Evolutionary conservation across 2,113 vertebrate genomes (phyloP).

Genomic region (Formicarius rufipectus): DNA sequence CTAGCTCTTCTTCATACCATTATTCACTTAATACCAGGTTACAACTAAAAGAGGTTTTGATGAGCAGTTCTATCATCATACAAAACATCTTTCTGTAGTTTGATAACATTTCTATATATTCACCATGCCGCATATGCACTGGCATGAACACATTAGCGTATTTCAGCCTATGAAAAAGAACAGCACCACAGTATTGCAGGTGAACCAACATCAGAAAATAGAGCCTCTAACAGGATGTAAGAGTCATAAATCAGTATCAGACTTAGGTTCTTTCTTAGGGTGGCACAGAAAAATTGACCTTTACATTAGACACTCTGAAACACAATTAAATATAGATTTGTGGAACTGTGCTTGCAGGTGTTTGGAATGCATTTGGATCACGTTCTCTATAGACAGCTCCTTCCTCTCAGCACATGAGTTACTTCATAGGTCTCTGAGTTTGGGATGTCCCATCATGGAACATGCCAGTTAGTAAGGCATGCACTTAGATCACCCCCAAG

Average conservation of each 20-base stretch:
- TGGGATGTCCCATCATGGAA: not conserved
- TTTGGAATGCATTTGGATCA: not conserved
- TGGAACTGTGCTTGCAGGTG: not conserved
- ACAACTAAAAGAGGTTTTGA: not conserved
- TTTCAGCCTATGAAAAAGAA: not conserved
- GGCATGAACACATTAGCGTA: not conserved
- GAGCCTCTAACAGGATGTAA: not conserved
- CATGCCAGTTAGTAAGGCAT: not conserved
- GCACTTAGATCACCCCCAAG: not conserved
- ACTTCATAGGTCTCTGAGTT: fast-evolving
- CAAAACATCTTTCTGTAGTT: not conserved
- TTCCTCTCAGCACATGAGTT: not conserved
- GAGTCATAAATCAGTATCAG: not conserved
- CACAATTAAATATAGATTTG: not conserved
- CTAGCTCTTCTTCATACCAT: not conserved
- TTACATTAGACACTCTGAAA: not conserved
- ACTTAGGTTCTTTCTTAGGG: not conserved
- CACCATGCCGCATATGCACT: not conserved
- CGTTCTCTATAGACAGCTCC: not conserved
- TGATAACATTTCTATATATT: not conserved
- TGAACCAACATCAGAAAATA: not conserved
- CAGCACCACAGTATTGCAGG: not conserved
- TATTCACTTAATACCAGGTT: not conserved
- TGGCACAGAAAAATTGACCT: not conserved
- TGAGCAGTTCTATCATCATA: not conserved